Conservation (phyloP, 2,113 vertebrate species). For the Paralichthys olivaceus region DNA sequence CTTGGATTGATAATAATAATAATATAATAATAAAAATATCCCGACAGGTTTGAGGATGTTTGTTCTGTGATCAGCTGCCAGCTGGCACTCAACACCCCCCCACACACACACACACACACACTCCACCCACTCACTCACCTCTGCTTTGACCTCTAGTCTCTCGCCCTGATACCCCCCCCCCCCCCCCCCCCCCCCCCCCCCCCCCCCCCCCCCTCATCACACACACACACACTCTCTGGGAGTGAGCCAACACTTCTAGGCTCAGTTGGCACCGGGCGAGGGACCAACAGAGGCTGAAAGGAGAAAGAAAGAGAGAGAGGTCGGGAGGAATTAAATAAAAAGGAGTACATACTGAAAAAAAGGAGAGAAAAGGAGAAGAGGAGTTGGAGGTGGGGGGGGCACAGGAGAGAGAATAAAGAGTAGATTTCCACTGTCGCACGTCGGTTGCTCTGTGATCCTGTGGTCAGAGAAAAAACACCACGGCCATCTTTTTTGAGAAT, state of each 20-base stretch:
- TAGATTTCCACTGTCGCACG: too few relatives aligned
- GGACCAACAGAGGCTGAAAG: conserved; percentile 53
- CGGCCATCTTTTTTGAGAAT: too few relatives aligned
- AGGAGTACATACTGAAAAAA: neutral
- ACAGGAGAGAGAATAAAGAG: too few relatives aligned
- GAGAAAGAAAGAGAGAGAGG: conserved; percentile 60
- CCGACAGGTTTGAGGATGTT: conserved; percentile 44
- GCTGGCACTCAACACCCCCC: conserved; percentile 68
- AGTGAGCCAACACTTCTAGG: conserved; percentile 71
- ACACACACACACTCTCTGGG: conserved; percentile 61
- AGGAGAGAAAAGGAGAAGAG: neutral
- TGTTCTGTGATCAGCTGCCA: conserved; percentile 76
- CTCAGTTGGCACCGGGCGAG: conserved; percentile 67
- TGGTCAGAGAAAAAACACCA: too few relatives aligned
- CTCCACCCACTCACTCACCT: conserved; percentile 64
- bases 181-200: too few relatives aligned
- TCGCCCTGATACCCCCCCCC: conserved; percentile 30
- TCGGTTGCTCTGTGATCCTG: too few relatives aligned
- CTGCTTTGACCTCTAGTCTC: conserved; percentile 64
- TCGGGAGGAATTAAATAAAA: neutral
- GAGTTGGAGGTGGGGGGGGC: too few relatives aligned
- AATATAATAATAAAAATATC: conserved; percentile 3
- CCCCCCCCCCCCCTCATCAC: conserved; percentile 28
- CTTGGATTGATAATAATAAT: neutral
- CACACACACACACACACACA: conserved; percentile 4